Percentiles rank a stretch among this genome's conserved stretches.
Conservation (phyloP, 1,140 invertebrate genomes). For the Agrilus planipennis region DNA sequence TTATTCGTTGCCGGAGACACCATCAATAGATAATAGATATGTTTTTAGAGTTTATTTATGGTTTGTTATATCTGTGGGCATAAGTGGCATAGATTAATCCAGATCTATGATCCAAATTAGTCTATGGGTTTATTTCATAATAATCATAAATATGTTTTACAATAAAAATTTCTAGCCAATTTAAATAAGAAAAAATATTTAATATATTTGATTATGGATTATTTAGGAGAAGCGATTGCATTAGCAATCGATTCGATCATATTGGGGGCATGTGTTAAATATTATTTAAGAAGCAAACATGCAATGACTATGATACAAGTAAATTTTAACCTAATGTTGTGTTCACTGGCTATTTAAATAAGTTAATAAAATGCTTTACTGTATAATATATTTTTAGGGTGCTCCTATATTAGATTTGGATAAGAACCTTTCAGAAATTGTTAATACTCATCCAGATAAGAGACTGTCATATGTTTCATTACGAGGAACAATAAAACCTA, state of each 20-base stretch:
- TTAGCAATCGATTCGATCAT: conserved; percentile 60
- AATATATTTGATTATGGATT: conserved; percentile 41
- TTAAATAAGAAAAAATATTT: neutral
- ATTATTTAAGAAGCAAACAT: conserved; percentile 57
- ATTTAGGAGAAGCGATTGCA: conserved; percentile 49
- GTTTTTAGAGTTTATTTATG: no score
- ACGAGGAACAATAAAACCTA: conserved; percentile 55
- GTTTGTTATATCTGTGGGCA: no score
- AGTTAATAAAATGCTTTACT: conserved; percentile 10
- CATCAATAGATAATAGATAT: no score
- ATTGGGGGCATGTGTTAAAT: conserved; percentile 53
- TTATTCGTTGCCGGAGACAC: no score
- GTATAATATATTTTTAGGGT: conserved; percentile 37
- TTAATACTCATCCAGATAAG: conserved; percentile 44
- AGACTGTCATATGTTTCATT: conserved; percentile 60
- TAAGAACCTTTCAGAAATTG: conserved; percentile 42
- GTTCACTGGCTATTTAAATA: no score
- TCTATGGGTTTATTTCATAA: no score
- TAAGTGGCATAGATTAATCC: no score
- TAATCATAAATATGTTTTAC: no score
- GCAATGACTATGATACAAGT: conserved; percentile 54
- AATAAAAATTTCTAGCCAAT: no score
- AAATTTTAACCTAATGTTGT: conserved; percentile 18
- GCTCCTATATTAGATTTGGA: conserved; percentile 56
- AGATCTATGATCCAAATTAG: no score